phyloP scores from a whole-genome alignment of 1,140 invertebrate genomes.

The Drosophila arizonae region DNA sequence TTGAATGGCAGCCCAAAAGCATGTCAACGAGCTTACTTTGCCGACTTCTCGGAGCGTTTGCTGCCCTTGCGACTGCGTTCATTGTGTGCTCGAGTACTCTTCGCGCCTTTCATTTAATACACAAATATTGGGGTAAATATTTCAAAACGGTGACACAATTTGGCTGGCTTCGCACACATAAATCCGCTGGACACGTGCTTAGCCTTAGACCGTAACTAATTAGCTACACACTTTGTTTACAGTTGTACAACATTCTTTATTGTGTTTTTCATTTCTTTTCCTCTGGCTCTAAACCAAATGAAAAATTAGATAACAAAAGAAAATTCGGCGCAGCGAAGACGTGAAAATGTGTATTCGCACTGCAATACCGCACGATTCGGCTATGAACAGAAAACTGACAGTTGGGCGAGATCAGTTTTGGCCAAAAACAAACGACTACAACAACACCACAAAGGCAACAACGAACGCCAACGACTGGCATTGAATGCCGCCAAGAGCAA shows the following conservation, averaged over 20 bases:
- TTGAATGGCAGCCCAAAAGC: neutral
- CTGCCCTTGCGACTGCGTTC: conserved; percentile 69
- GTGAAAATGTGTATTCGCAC: conserved; percentile 30
- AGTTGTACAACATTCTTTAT: conserved; percentile 30
- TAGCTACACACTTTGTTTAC: conserved; percentile 18
- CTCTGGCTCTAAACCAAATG: conserved; percentile 38
- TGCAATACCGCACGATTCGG: conserved; percentile 71
- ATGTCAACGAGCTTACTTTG: conserved; percentile 62
- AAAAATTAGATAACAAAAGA: conserved; percentile 65
- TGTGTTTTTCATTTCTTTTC: neutral
- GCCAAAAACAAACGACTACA: conserved; percentile 72
- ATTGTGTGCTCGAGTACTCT: conserved; percentile 70
- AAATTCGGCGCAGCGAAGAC: conserved; percentile 52
- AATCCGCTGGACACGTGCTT: conserved; percentile 11
- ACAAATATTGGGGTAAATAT: conserved; percentile 6
- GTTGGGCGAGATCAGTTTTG: conserved; percentile 82
- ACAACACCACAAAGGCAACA: conserved; percentile 64
- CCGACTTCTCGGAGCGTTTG: conserved; percentile 73
- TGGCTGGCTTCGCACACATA: conserved; percentile 8
- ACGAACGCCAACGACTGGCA: conserved; percentile 73
- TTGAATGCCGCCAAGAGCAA: conserved; percentile 79
- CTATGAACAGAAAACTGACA: conserved; percentile 78
- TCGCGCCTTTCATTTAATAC: conserved; percentile 74
- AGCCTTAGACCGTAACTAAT: conserved; percentile 2
- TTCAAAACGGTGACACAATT: conserved; percentile 28